These are phyloP conservation scores for Xylocopa sonorina DNA, from an alignment of 1,140 invertebrate genomes.

Conservation along the genomic window DNA sequence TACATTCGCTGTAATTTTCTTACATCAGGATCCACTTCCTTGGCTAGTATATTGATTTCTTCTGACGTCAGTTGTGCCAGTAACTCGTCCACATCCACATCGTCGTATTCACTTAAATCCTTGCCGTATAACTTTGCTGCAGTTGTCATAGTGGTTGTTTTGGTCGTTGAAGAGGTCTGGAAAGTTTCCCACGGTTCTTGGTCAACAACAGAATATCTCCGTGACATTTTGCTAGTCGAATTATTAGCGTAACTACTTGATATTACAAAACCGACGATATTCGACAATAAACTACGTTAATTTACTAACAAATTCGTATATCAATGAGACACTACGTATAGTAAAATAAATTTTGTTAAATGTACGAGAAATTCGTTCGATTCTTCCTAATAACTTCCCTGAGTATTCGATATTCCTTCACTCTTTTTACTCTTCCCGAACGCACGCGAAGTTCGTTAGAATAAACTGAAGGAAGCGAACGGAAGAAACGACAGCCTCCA, in stretches of 20 bases:
- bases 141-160: slow-evolving; percentile 93
- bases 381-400: neutral
- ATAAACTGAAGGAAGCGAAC: neutral
- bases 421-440: slow-evolving; percentile 2
- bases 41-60: slow-evolving; percentile 98
- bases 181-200: slow-evolving; percentile 75
- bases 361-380: neutral
- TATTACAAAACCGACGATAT: neutral
- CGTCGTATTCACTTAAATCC: slow-evolving; percentile 96
- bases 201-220: slow-evolving; percentile 62
- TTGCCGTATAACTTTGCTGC: slow-evolving; percentile 95
- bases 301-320: neutral
- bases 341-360: neutral
- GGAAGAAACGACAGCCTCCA: neutral
- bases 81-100: slow-evolving; percentile 98
- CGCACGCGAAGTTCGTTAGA: neutral
- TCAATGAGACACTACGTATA: neutral
- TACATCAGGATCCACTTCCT: slow-evolving; percentile 99
- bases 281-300: neutral
- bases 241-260: neutral
- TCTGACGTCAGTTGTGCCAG: slow-evolving; percentile 95
- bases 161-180: slow-evolving; percentile 92
- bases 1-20: slow-evolving; percentile 82
- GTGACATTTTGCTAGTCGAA: slow-evolving; percentile 47
- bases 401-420: slow-evolving; percentile 14